Evolutionary conservation across 2,113 vertebrate genomes (phyloP).

Genomic region (Corythaeola cristata): DNA sequence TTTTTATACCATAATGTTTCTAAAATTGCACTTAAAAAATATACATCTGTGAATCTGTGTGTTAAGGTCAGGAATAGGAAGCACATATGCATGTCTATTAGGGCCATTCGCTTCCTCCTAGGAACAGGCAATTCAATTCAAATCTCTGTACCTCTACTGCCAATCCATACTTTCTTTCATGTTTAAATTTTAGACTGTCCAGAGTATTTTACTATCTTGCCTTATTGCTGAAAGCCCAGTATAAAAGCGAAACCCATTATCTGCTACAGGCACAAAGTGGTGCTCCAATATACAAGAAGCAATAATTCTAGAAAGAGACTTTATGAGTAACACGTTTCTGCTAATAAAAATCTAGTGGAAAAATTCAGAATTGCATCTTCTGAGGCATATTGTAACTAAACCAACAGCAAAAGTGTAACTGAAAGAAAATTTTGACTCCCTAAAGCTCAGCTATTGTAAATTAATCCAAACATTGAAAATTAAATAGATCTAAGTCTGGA

Average conservation of each 20-base stretch:
- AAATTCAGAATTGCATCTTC: not conserved
- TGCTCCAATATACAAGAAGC: not conserved
- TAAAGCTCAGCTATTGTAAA: not conserved
- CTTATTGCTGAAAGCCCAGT: not conserved
- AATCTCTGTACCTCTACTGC: not conserved
- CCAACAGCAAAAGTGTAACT: not conserved
- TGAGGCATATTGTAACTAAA: not conserved
- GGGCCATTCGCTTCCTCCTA: not conserved
- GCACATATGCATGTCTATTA: not conserved
- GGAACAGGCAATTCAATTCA: not conserved
- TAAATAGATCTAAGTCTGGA: not conserved
- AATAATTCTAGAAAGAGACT: not conserved
- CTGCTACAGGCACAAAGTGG: not conserved
- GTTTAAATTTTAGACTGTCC: not conserved
- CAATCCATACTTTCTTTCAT: not conserved
- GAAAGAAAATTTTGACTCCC: not conserved
- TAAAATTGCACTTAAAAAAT: not conserved
- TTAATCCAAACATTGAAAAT: not conserved
- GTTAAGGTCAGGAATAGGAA: not conserved
- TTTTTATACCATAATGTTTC: not conserved
- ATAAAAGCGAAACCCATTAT: not conserved
- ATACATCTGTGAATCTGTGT: not conserved
- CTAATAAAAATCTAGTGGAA: not conserved
- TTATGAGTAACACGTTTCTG: not conserved
- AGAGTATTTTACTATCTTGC: not conserved